phyloP scores from a whole-genome alignment of 2,113 vertebrate species.

The Hydrochoerus hydrochaeris region DNA sequence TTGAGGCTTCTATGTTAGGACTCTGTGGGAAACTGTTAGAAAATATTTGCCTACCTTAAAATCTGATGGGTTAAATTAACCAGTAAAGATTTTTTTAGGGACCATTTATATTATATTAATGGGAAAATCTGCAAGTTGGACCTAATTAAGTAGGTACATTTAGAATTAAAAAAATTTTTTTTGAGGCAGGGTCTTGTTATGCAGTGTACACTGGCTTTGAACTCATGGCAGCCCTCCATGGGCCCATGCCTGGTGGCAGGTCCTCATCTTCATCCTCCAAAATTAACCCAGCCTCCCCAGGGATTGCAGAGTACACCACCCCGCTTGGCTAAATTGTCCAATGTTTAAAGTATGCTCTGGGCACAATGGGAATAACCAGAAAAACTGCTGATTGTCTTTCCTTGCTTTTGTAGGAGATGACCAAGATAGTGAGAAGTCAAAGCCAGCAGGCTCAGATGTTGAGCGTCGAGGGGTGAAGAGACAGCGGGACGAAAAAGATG shows the following conservation, averaged over 20 bases:
- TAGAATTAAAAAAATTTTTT: constrained; percentile 37
- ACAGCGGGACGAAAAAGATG: constrained; percentile 82
- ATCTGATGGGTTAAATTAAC: constrained; percentile 11
- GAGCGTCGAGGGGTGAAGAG: constrained; percentile 83
- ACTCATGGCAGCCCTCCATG: not conserved
- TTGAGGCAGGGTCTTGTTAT: not conserved
- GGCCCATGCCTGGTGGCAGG: no score
- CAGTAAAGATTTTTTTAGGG: not conserved
- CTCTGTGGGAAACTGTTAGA: not conserved
- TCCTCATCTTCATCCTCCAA: no score
- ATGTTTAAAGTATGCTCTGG: not conserved
- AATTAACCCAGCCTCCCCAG: not conserved
- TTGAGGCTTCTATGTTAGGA: not conserved
- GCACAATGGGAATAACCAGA: not conserved
- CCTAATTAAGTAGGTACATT: constrained; percentile 60
- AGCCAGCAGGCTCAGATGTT: constrained; percentile 79
- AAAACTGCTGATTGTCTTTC: constrained; percentile 70
- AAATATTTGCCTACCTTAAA: not conserved
- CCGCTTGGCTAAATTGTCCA: not conserved
- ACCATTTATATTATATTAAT: not conserved
- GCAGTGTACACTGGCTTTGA: not conserved
- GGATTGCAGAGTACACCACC: not conserved
- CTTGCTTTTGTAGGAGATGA: constrained; percentile 76
- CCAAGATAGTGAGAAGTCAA: constrained; percentile 83
- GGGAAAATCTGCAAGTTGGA: constrained; percentile 50